Evolutionary conservation across 2,888 invertebrate genomes (phyloP), one percentile per base, ranked within the genome.

Genomic region (Ypsolopha sequella): DNA sequence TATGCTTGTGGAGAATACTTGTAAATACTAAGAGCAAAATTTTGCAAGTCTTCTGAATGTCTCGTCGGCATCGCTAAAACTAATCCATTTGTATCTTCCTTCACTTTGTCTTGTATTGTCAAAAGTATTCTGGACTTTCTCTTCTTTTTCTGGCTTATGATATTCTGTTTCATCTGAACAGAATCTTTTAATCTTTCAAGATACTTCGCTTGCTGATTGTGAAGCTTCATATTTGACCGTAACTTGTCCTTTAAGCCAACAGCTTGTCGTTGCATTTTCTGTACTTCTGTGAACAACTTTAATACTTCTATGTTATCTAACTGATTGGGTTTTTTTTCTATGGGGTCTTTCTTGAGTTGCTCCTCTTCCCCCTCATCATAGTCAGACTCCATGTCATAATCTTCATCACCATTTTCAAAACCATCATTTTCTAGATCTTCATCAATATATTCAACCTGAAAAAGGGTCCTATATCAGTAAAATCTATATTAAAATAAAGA

Each of bases 1-100:
- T 86, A 86, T 0, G 85, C 80, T 60, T 86, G 86, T 0, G 86
- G 86, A 0, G 86, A 85, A 57, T 84, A 85, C 58, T 80, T 85
- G 58, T 86, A 86, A 52, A 85, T 73, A 60, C 80, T 82, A 24
- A 86, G 61, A 0, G 85, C 77, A 51, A 86, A 86, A 56, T 81
- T 82, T 61, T 82, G 85, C 53, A 84, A 66, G 52, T 86, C 86
- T 7, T 84, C 82, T 0, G 86, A 84, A 39, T 86, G 81, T 54
- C 76, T 68, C 51, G 76, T 73, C 0, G 86, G 86, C 86, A 86
- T 84, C 0, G 85, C 84, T 52, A 86, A 58, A 1, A 86, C 79
- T 9, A 86, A 55, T 0, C 85, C 86, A 6, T 73, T 79, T 0
- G 74, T 71, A 50, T 85, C 86, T 44, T 85, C 85, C 43, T 76